Evolutionary conservation across 1,140 invertebrate genomes (phyloP).

Genomic region (Dendroctonus ponderosae): DNA sequence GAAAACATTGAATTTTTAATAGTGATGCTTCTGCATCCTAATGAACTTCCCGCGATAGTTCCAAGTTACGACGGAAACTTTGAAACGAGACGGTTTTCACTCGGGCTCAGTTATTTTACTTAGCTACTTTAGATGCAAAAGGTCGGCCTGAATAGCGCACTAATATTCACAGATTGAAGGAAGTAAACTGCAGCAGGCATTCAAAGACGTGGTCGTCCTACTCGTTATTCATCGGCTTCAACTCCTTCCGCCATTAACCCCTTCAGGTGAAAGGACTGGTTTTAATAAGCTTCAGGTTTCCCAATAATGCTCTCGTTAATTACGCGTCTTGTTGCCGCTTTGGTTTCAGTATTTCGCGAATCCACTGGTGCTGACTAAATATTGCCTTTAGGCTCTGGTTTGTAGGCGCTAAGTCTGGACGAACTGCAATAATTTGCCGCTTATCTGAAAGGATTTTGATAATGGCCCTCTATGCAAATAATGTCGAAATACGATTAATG

Average conservation of each 20-base stretch:
- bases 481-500: constrained; percentile 13
- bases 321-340: constrained; percentile 21
- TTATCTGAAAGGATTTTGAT: constrained; percentile 12
- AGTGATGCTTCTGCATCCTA: not conserved
- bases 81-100: not conserved
- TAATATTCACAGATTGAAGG: too few relatives aligned
- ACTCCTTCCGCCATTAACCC: constrained; percentile 2
- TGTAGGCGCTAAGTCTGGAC: constrained; percentile 22
- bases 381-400: constrained; percentile 25
- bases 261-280: constrained; percentile 12
- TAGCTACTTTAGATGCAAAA: not conserved
- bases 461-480: constrained; percentile 14
- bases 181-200: too few relatives aligned
- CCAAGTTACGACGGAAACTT: not conserved
- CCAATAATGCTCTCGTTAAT: constrained; percentile 22
- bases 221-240: not conserved
- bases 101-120: not conserved
- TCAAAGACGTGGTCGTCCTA: not conserved
- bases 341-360: constrained; percentile 17
- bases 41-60: not conserved
- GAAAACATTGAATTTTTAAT: constrained; percentile 1
- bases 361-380: constrained; percentile 19
- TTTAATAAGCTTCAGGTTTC: constrained; percentile 25
- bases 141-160: not conserved
- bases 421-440: constrained; percentile 19